Evolutionary conservation across 2,113 vertebrate species (phyloP), one percentile per base, ranked within the genome.

Genomic region (Psilopogon haemacephalus): DNA sequence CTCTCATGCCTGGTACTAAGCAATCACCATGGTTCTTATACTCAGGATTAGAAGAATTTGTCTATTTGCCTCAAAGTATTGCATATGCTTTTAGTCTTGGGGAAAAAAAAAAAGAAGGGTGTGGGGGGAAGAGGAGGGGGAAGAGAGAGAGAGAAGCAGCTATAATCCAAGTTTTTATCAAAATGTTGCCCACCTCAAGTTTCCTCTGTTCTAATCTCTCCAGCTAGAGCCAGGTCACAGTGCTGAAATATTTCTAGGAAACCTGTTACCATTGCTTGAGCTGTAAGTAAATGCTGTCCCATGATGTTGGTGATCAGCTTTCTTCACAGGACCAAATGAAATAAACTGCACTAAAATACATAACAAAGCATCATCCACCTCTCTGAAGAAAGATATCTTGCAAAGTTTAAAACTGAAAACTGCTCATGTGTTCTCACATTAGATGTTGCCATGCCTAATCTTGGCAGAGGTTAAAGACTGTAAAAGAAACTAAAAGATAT

Each of bases 61-160:
- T 63, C 23, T 59, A 11, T 14, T 52, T 71, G 59, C 59, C 23
- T 59, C 11, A 13, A 30, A 58, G 17, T 76, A 5, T 2, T n/a
- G 13, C 78, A 44, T 0, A 0, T 17, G 4, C 0, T 67, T 78
- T 37, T 5, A 35, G 18, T 12, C 15, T 32, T 18, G 8, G 2
- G 2, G 5, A 7, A n/a, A 8, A 32, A 20, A 28, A 44, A 44
- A 44, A 42, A 42, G 15, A 15, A 15, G 40, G 40, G 40, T 40
- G 40, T 5, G 40, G 40, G 9, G 40, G 40, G 40, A 40, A 40
- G 40, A 14, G 15, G 13, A 11, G 13, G 13, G 38, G 38, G 13
- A 40, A 40, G 13, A 40, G 38, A 40, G 13, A 40, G 13, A 40
- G 42, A 42, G 42, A 10, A 50, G 33, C 13, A 18, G 2, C 16